These are phyloP conservation scores for Drosophila leonis DNA, from an alignment of 2,888 invertebrate genomes.

Conservation along the genomic window DNA sequence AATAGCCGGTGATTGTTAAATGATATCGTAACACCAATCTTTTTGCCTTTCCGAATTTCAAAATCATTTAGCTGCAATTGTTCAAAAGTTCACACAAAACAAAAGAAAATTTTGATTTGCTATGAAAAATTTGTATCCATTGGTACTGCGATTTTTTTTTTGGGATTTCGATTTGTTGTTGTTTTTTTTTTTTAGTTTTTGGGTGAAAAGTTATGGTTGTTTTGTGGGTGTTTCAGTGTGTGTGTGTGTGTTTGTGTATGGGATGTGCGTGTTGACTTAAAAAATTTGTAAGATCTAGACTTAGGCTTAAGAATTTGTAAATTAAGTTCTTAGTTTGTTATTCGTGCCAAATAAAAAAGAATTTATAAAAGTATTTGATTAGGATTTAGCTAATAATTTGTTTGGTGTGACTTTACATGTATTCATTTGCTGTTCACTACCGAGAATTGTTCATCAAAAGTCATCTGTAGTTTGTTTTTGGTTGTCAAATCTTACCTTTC, in stretches of 20 bases:
- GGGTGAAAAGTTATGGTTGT: conserved; percentile 49
- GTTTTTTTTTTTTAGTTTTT: conserved; percentile 43
- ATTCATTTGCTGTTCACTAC: conserved; percentile 52
- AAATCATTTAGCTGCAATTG: conserved; percentile 99
- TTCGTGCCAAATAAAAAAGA: conserved; percentile 82
- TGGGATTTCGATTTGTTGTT: conserved; percentile 13
- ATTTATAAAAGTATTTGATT: conserved; percentile 58
- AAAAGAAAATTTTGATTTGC: conserved; percentile 79
- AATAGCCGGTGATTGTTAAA: conserved; percentile 99
- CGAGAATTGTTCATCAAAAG: conserved; percentile 38
- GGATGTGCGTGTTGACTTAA: conserved; percentile 38
- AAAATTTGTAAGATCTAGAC: conserved; percentile 48
- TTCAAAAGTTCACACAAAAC: conserved; percentile 87
- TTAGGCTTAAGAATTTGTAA: conserved; percentile 44
- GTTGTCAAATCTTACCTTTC: conserved; percentile 51
- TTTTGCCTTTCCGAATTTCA: conserved; percentile 99
- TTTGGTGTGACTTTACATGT: conserved; percentile 21
- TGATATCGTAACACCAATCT: conserved; percentile 99
- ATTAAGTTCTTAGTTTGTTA: conserved; percentile 52
- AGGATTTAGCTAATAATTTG: conserved; percentile 42
- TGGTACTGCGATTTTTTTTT: conserved; percentile 59
- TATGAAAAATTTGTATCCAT: conserved; percentile 79
- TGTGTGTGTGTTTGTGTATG: conserved; percentile 13
- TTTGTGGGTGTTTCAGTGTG: conserved; percentile 24
- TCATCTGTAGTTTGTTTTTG: conserved; percentile 33